Base-by-base conservation (phyloP, 2,113 vertebrate species). In the Cervus canadensis region DNA sequence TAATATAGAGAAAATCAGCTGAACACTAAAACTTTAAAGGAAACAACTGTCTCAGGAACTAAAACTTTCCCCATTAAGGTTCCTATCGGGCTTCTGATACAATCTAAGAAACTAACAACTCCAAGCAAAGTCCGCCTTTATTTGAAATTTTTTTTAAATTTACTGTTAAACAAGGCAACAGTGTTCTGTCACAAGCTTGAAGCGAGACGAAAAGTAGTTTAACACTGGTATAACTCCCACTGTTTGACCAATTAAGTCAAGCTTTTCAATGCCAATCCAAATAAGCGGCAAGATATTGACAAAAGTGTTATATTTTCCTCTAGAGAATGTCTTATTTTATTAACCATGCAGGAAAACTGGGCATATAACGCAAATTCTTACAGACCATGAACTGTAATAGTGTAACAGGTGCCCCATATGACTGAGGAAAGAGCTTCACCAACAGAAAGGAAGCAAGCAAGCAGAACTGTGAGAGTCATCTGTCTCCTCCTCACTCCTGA, bases 351-450 rank as follows among this genome's bases (percentile, higher is more conserved):
- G 43, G 62, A 56, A 91, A 96, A 78, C 36, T 93, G 62, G 84
- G 54, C 93, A 93, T 76, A 87, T 82, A 95, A 96, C 71, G 96
- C 96, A 97, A 98, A 98, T 89, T 97, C 96, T 98, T 94, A 97
- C 93, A 97, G 86, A 97, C 93, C 97, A 98, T 97, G 97, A 98
- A 97, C 91, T 98, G 56, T 91, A 98, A 97, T 67, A 6, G 4
- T 89, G 54, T 97, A 98, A 97, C 13, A 54, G 92, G 95, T 98
- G 87, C 85, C 89, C 92, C 87, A 9, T 57, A 98, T 98, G 76
- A 98, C 93, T 57, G 87, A 98, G 95, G 89, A 87, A 88, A 97
- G 96, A 76, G 12, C 48, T 48, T 78, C 74, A n/a, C 64, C 10
- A 45, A 64, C 17, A 45, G 23, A 1, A 97, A 89, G 94, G 59